phyloP scores from a whole-genome alignment of 2,797 vertebrate genomes.

The Tauraco hartlaubi region DNA sequence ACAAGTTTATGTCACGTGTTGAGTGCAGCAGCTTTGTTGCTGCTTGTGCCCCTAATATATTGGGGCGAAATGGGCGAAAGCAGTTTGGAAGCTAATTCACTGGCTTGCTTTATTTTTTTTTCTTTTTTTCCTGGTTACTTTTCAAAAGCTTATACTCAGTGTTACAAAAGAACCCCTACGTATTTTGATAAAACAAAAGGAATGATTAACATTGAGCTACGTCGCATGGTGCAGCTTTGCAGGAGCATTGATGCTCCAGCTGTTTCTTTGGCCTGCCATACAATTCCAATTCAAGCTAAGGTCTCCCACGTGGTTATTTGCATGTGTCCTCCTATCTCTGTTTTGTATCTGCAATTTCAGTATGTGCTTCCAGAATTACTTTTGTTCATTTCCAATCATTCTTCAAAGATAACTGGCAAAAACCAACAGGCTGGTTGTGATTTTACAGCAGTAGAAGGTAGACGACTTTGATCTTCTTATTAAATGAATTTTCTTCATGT shows the following conservation, averaged over 20 bases:
- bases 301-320: constrained; percentile 35
- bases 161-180: neutral
- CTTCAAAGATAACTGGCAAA: constrained; percentile 59
- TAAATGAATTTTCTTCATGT: constrained; percentile 70
- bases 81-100: neutral
- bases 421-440: constrained; percentile 40
- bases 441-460: constrained; percentile 44
- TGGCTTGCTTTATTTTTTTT: neutral
- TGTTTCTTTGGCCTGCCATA: neutral
- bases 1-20: fast-evolving
- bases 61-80: neutral
- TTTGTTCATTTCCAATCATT: constrained; percentile 58
- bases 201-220: neutral
- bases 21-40: neutral
- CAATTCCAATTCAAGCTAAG: neutral
- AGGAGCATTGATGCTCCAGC: neutral
- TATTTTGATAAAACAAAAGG: neutral
- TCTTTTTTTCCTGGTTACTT: neutral
- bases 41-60: neutral
- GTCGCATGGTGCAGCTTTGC: neutral
- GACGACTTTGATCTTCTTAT: constrained; percentile 61
- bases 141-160: neutral
- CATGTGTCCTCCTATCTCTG: constrained; percentile 37
- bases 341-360: constrained; percentile 40
- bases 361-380: constrained; percentile 41